phyloP scores from a whole-genome alignment of 2,113 vertebrate genomes.

The Silurus asotus region DNA sequence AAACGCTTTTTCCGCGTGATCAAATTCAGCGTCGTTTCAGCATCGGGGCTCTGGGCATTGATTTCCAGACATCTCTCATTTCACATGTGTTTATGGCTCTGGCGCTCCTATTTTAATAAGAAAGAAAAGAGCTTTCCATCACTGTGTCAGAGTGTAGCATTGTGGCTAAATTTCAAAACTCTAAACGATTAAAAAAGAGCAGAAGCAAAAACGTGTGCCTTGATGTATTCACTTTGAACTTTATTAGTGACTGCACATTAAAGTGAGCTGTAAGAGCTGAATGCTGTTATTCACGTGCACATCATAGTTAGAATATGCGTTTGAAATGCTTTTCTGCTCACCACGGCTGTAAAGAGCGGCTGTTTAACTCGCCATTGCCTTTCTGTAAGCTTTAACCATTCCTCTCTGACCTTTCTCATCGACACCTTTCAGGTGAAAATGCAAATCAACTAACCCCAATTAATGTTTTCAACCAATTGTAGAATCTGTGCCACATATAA shows the following conservation, averaged over 20 bases:
- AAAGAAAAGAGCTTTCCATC: constrained; percentile 32
- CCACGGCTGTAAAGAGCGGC: not conserved
- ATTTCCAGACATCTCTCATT: constrained; percentile 53
- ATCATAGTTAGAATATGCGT: not conserved
- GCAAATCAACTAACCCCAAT: too few relatives aligned
- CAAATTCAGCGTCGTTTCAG: constrained; percentile 28
- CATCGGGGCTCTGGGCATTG: constrained; percentile 35
- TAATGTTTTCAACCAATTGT: too few relatives aligned
- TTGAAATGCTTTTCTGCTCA: constrained; percentile 1
- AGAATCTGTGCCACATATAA: too few relatives aligned
- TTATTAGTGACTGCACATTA: not conserved
- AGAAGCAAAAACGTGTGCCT: not conserved
- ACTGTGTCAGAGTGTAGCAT: not conserved
- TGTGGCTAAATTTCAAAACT: not conserved
- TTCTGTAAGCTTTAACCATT: not conserved
- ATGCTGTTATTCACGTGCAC: not conserved
- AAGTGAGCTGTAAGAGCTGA: constrained; percentile 4
- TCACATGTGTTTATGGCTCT: constrained; percentile 11
- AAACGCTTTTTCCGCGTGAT: constrained; percentile 24
- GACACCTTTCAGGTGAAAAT: not conserved
- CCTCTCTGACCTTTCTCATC: not conserved
- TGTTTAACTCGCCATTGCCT: not conserved
- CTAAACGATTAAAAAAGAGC: not conserved
- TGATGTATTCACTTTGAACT: not conserved
- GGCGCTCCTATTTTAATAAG: constrained; percentile 41